phyloP scores from a whole-genome alignment of 1,140 invertebrate species.

The Bemisia tabaci region DNA sequence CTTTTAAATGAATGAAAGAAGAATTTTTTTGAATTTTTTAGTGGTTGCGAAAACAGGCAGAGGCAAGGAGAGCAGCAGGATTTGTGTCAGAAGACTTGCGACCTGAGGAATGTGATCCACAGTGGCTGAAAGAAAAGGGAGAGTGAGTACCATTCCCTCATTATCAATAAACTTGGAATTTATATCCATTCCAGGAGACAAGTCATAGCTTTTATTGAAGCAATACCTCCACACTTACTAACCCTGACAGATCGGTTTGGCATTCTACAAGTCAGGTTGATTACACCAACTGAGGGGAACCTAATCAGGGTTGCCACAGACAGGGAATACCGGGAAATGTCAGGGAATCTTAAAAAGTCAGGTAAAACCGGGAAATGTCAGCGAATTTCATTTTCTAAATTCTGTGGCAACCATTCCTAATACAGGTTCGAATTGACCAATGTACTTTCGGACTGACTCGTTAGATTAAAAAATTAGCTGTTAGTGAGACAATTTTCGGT shows the following conservation, averaged over 20 bases:
- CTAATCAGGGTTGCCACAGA: too few relatives aligned
- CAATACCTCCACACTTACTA: background rate
- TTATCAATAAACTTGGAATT: slow-evolving; percentile 4
- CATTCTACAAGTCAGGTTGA: background rate
- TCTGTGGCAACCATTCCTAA: too few relatives aligned
- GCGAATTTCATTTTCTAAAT: too few relatives aligned
- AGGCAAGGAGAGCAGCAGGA: slow-evolving; percentile 52
- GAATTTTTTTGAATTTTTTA: too few relatives aligned
- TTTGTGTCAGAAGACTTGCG: slow-evolving; percentile 59
- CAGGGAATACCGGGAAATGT: too few relatives aligned
- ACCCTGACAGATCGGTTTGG: background rate
- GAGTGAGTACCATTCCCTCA: slow-evolving; percentile 38
- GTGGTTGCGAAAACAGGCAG: slow-evolving; percentile 66
- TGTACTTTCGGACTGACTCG: background rate
- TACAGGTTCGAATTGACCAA: background rate
- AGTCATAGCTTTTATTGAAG: slow-evolving; percentile 7
- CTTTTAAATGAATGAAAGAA: too few relatives aligned
- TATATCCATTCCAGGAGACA: background rate
- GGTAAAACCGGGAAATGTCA: too few relatives aligned
- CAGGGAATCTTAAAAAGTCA: too few relatives aligned
- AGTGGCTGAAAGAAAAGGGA: slow-evolving; percentile 69
- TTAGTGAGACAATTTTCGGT: too few relatives aligned
- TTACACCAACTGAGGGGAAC: background rate
- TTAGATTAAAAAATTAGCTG: too few relatives aligned
- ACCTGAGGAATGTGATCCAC: slow-evolving; percentile 67